Evolutionary conservation across 2,888 invertebrate species (phyloP).

Genomic region (Dastarcus helophoroides): DNA sequence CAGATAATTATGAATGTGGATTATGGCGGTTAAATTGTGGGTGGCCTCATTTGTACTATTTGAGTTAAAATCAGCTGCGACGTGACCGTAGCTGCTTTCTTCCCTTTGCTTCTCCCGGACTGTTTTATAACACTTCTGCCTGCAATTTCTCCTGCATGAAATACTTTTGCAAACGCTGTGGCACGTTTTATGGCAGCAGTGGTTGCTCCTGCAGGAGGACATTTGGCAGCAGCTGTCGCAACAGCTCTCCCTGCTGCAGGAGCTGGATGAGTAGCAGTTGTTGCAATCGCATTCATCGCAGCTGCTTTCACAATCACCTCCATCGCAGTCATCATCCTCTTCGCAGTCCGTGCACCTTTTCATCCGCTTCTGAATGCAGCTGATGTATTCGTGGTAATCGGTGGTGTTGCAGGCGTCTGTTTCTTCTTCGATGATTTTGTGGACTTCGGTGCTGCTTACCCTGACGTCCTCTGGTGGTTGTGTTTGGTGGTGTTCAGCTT

Average conservation of each 20-base stretch:
- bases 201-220: constrained; percentile 22
- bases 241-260: constrained; percentile 19
- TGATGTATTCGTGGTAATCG: too few species aligned
- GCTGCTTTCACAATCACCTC: background rate
- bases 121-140: constrained; percentile 21
- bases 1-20: constrained; percentile 33
- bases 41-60: constrained; percentile 5
- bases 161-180: constrained; percentile 28
- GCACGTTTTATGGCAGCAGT: constrained; percentile 33
- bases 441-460: too few species aligned
- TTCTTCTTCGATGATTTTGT: too few species aligned
- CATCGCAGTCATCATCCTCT: too few species aligned
- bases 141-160: constrained; percentile 26
- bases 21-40: constrained; percentile 35
- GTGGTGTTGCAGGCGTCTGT: too few species aligned
- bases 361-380: too few species aligned
- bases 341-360: too few species aligned
- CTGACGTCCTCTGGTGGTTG: too few species aligned
- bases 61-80: background rate
- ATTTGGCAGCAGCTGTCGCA: constrained; percentile 22
- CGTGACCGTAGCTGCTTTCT: background rate
- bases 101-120: constrained; percentile 4
- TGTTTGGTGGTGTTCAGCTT: too few species aligned
- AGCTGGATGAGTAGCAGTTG: constrained; percentile 28
- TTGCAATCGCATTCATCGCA: constrained; percentile 18